phyloP scores from a whole-genome alignment of 2,797 vertebrate species.

The Caiman crocodilus region DNA sequence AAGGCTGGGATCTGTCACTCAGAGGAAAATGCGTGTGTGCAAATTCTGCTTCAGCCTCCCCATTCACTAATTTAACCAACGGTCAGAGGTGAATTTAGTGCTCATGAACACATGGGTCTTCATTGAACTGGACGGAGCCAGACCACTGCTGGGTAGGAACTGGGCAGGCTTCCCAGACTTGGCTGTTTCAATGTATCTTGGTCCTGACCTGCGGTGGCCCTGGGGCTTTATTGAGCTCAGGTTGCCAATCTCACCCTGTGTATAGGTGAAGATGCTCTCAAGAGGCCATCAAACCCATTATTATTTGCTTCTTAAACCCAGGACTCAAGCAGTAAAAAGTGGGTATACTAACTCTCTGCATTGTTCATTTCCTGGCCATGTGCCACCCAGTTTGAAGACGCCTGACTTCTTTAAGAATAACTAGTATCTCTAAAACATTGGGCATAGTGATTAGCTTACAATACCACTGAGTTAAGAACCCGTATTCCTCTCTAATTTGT shows the following conservation, averaged over 20 bases:
- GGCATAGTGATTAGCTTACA: not conserved
- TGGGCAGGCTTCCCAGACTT: not conserved
- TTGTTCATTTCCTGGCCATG: accelerated
- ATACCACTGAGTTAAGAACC: not conserved
- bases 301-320: not conserved
- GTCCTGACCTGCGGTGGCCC: not conserved
- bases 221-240: not conserved
- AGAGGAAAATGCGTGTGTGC: accelerated
- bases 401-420: not conserved
- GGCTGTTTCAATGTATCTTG: not conserved
- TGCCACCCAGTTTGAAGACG: not conserved
- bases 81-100: not conserved
- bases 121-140: not conserved
- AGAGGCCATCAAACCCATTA: not conserved
- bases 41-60: not conserved
- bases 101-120: not conserved
- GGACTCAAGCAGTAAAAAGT: not conserved
- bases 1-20: not conserved
- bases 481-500: no score
- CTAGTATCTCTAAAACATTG: not conserved
- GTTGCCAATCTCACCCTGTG: not conserved
- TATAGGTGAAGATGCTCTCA: not conserved
- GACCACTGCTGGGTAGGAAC: accelerated
- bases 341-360: not conserved
- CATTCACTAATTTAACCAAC: not conserved